A percentile compares a stretch with the other conserved stretches of the same genome.
Evolutionary conservation across 2,888 invertebrate species (phyloP).

Genomic region (Drosophila monieri): DNA sequence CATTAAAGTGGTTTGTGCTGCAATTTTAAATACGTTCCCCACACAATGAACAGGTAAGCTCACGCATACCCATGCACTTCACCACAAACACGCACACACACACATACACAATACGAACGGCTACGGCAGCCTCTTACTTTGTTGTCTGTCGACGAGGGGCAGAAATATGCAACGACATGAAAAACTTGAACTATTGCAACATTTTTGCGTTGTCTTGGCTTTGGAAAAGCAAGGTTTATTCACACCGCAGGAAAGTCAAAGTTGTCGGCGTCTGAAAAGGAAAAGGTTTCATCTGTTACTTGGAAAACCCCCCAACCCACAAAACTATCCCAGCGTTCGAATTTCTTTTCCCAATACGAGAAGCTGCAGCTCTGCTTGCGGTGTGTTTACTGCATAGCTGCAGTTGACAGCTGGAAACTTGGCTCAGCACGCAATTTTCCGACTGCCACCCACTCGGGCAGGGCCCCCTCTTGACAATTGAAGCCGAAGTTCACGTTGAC

Average conservation of each 20-base stretch:
- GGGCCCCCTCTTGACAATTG: constrained; percentile 7
- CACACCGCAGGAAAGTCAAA: constrained; percentile 67
- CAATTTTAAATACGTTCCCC: constrained; percentile 71
- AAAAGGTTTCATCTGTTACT: constrained; percentile 48
- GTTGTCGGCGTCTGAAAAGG: constrained; percentile 48
- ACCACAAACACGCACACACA: constrained; percentile 18
- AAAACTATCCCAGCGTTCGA: constrained; percentile 29
- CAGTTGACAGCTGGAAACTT: constrained; percentile 54
- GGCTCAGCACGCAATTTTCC: constrained; percentile 34
- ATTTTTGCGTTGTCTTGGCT: constrained; percentile 52
- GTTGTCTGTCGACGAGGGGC: constrained; percentile 32
- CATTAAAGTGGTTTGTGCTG: constrained; percentile 75
- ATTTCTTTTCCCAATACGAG: constrained; percentile 21
- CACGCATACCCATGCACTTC: constrained; percentile 45
- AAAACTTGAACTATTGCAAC: constrained; percentile 77
- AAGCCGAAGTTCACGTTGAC: constrained; percentile 42
- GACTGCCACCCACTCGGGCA: no score
- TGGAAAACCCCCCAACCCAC: constrained; percentile 24
- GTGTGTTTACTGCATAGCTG: constrained; percentile 33
- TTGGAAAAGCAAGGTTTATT: constrained; percentile 65
- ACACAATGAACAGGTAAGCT: constrained; percentile 79
- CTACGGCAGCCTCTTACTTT: constrained; percentile 55
- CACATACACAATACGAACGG: constrained; percentile 7
- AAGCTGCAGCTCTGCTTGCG: constrained; percentile 37
- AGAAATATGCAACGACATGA: constrained; percentile 71